Evolutionary conservation across 2,888 invertebrate genomes (phyloP).

Genomic region (Xestia xanthographa): DNA sequence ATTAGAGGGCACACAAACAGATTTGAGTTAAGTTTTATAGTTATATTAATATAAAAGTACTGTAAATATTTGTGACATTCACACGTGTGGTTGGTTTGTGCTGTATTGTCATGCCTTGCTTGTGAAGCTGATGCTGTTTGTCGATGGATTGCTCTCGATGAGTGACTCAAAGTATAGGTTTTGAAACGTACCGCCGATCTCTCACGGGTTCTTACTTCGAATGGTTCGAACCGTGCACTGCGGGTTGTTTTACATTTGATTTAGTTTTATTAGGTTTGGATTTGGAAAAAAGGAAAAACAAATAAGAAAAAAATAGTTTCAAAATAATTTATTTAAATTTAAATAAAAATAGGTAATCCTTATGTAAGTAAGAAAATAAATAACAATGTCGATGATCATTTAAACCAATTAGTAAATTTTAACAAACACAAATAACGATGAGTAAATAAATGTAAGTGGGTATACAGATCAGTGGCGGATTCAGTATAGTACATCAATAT

Average conservation of each 20-base stretch:
- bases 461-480: constrained; percentile 65
- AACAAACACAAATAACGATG: constrained; percentile 65
- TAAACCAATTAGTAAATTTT: constrained; percentile 64
- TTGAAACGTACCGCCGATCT: constrained; percentile 55
- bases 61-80: constrained; percentile 40
- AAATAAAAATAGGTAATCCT: constrained; percentile 63
- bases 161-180: constrained; percentile 53
- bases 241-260: constrained; percentile 53
- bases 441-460: constrained; percentile 66
- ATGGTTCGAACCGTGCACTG: constrained; percentile 52
- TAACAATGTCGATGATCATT: constrained; percentile 62
- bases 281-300: constrained; percentile 66
- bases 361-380: constrained; percentile 67
- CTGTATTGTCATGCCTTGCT: constrained; percentile 63
- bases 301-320: constrained; percentile 66
- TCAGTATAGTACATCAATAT: constrained; percentile 67
- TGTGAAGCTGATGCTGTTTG: constrained; percentile 62
- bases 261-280: constrained; percentile 61
- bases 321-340: constrained; percentile 73
- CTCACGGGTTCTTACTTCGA: constrained; percentile 42
- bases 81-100: constrained; percentile 62
- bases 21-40: constrained; percentile 32
- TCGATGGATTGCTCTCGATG: constrained; percentile 60
- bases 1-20: constrained; percentile 37
- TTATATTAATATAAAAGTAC: constrained; percentile 6